A percentile compares a stretch with the other conserved stretches of the same genome.
phyloP scores from a whole-genome alignment of 2,113 vertebrate genomes.

The Spheniscus mendiculus region DNA sequence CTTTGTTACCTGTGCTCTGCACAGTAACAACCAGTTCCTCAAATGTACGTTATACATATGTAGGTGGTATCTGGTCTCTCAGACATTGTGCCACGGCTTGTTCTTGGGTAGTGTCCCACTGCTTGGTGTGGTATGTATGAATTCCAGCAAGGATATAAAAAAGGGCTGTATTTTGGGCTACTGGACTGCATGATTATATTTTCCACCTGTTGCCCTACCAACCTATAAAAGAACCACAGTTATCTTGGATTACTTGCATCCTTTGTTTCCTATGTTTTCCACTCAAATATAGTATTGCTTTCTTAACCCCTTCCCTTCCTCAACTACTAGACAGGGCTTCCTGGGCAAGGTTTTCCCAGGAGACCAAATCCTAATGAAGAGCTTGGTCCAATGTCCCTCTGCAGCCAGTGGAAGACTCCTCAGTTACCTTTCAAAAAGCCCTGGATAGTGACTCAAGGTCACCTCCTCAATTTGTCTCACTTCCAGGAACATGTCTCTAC shows the following conservation, averaged over 20 bases:
- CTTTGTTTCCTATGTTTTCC: background rate
- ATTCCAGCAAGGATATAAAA: background rate
- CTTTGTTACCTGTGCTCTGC: background rate
- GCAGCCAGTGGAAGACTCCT: background rate
- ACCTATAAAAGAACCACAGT: background rate
- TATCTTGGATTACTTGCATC: background rate
- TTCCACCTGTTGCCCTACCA: background rate
- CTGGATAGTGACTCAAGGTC: background rate
- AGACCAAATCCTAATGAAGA: background rate
- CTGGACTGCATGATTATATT: background rate
- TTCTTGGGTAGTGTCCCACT: background rate
- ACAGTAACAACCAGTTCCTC: background rate
- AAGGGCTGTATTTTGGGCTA: background rate
- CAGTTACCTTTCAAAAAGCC: background rate
- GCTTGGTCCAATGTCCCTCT: background rate
- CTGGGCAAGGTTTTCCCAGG: background rate
- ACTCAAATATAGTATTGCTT: background rate
- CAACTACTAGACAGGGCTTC: background rate
- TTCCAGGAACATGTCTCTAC: background rate
- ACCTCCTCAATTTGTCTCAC: background rate
- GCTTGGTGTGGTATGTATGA: background rate
- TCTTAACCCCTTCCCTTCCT: background rate
- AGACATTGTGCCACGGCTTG: background rate
- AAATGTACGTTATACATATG: background rate
- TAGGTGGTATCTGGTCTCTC: background rate